Evolutionary conservation across 1,140 invertebrate species (phyloP).

Genomic region (Diplogasteroides magnus): DNA sequence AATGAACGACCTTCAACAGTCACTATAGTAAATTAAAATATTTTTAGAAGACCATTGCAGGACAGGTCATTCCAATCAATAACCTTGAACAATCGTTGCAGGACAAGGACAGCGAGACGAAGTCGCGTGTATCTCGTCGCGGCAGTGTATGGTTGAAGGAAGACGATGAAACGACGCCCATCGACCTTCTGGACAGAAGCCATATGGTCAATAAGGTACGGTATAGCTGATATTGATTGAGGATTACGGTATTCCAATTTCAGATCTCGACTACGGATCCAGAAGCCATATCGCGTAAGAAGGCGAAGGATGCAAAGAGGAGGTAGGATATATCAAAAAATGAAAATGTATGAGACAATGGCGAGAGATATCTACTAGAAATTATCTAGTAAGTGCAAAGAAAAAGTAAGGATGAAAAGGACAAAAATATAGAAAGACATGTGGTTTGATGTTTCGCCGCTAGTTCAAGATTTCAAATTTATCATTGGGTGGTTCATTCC

Average conservation of each 20-base stretch:
- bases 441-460: background rate
- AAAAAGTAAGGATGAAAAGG: no score
- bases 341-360: no score
- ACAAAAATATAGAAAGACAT: no score
- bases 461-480: no score
- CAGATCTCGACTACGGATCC: slow-evolving; percentile 25
- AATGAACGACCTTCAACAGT: no score
- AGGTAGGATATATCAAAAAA: no score
- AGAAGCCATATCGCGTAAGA: slow-evolving; percentile 1
- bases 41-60: background rate
- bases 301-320: slow-evolving; percentile 19
- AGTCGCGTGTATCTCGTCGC: background rate
- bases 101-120: slow-evolving; percentile 8
- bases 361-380: no score
- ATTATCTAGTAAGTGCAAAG: no score
- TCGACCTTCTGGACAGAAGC: slow-evolving; percentile 32
- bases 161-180: slow-evolving; percentile 27
- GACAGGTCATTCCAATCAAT: background rate
- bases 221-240: background rate
- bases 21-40: background rate
- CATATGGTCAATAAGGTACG: slow-evolving; percentile 31
- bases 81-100: slow-evolving; percentile 3
- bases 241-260: slow-evolving; percentile 3
- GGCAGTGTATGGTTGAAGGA: slow-evolving; percentile 33
- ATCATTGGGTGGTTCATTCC: no score